Evolutionary conservation across 2,888 invertebrate genomes (phyloP), one percentile per base, ranked within the genome.

Genomic region (Unio delphinus): DNA sequence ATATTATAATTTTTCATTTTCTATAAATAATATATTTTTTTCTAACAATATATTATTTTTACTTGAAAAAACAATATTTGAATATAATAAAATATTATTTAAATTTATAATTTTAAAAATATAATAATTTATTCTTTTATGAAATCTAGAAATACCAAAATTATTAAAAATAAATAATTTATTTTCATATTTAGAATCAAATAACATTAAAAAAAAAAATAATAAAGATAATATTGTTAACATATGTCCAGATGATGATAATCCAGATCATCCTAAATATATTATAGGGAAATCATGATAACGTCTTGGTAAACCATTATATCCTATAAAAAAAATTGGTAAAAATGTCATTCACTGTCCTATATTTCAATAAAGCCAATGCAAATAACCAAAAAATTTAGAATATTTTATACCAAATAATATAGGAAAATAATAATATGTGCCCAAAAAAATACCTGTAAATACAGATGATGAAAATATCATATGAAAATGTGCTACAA

Each of bases 201-300:
- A 57, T 57, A 57, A 20, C 57, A 57, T 57, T 18, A 57, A 20
- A 57, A 57, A 57, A 57, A 57, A 57, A 57, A 57, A 57, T 57
- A 57, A 57, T 18, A 57, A 18, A 18, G 17, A 17, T 17, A 57
- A 18, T 57, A 57, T 18, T 57, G 57, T 57, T 57, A 57, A 18
- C 17, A 57, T 18, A 57, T 57, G 57, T 18, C 57, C 57, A 18
- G 57, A 17, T 57, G 57, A 18, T 18, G 57, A 57, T 20, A 57
- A 18, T 18, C 57, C 20, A 18, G 17, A 20, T 57, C 57, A 57
- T 18, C 57, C 57, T 20, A 57, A 18, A 57, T 18, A 57, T 18
- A 57, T 20, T 57, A 57, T 20, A 18, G 57, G 57, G 20, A 18
- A 57, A 57, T 57, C 57, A 57, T 57, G 57, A 57, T 18, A 18